Conservation (phyloP, 2,888 invertebrate genomes). For the Erannis defoliaria region DNA sequence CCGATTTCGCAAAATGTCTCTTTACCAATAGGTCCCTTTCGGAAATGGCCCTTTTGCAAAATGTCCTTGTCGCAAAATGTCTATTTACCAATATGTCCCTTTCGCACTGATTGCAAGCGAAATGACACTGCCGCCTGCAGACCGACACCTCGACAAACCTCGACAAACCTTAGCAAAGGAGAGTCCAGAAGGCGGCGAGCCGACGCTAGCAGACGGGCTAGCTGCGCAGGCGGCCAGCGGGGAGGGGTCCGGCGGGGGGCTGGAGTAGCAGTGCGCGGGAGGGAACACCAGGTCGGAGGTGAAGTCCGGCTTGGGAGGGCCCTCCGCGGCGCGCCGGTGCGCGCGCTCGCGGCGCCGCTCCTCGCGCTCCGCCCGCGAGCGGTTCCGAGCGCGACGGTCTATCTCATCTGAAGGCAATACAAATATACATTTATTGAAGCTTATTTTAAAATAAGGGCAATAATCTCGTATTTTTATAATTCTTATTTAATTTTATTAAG, state of each 20-base stretch:
- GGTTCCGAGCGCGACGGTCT: conserved; percentile 88
- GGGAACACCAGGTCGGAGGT: conserved; percentile 81
- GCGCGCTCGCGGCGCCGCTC: conserved; percentile 93
- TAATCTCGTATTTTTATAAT: no score
- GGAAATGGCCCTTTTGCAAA: no score
- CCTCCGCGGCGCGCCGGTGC: conserved; percentile 91
- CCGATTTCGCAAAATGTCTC: no score
- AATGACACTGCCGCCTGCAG: no score
- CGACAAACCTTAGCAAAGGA: conserved; percentile 79
- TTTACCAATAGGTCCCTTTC: no score
- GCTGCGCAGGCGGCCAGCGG: conserved; percentile 45
- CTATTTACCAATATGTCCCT: no score
- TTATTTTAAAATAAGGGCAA: no score
- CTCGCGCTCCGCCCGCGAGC: conserved; percentile 91
- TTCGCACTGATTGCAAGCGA: no score
- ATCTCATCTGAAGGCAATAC: conserved; percentile 88
- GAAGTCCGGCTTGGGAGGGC: conserved; percentile 88
- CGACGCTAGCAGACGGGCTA: conserved; percentile 53
- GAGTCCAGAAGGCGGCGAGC: conserved; percentile 66
- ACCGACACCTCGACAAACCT: no score
- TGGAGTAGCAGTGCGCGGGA: conserved; percentile 51
- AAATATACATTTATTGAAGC: no score
- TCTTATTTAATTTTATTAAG: no score
- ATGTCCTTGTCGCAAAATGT: no score
- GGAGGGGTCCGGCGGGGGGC: conserved; percentile 52